Percentiles rank a stretch among this genome's conserved stretches.
These are phyloP conservation scores for Labia minor DNA, from an alignment of 2,888 invertebrate genomes.

Conservation along the genomic window DNA sequence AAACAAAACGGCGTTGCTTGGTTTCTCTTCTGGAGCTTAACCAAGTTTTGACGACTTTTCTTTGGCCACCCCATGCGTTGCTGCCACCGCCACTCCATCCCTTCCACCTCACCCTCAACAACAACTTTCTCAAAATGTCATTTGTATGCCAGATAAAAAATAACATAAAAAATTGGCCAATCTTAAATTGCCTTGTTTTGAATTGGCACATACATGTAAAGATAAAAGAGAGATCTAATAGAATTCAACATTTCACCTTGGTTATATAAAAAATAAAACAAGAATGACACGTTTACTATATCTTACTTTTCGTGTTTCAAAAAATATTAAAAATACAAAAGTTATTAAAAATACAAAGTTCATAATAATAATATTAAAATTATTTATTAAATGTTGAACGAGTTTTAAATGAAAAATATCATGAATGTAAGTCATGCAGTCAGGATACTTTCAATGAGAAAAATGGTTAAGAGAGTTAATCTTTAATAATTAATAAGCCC, in stretches of 20 bases:
- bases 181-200: constrained; percentile 7
- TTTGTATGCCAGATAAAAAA: constrained; percentile 7
- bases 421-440: too few relatives aligned
- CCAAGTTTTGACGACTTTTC: background rate
- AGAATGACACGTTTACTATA: background rate
- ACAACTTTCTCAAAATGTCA: constrained; percentile 13
- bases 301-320: too few relatives aligned
- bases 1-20: background rate
- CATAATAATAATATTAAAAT: too few relatives aligned
- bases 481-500: too few relatives aligned
- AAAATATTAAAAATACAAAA: too few relatives aligned
- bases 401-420: too few relatives aligned
- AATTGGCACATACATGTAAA: background rate
- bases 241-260: background rate
- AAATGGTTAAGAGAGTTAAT: too few relatives aligned
- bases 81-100: too few relatives aligned
- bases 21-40: too few relatives aligned
- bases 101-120: background rate
- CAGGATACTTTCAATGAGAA: too few relatives aligned
- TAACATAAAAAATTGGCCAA: constrained; percentile 1
- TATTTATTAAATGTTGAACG: too few relatives aligned
- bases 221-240: background rate
- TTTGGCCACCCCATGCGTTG: background rate
- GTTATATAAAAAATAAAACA: background rate
- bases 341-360: too few relatives aligned